Evolutionary conservation across 2,888 invertebrate genomes (phyloP).

Genomic region (Hypselothyrea guttata): DNA sequence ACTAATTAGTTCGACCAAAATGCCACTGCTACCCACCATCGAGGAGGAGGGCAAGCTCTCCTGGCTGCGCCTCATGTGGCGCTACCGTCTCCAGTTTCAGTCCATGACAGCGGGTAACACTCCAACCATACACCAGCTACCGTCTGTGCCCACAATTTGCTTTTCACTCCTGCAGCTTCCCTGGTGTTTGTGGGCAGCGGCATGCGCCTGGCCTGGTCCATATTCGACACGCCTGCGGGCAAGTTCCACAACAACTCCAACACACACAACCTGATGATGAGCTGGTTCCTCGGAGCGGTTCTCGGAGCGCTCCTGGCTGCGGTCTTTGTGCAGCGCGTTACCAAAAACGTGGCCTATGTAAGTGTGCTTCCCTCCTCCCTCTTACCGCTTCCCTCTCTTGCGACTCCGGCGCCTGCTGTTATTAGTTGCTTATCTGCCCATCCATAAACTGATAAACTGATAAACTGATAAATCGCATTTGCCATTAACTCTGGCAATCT

Average conservation of each 20-base stretch:
- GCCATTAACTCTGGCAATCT: conserved; percentile 34
- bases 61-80: conserved; percentile 69
- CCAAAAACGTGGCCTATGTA: conserved; percentile 78
- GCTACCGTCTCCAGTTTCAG: conserved; percentile 73
- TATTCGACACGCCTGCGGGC: conserved; percentile 72
- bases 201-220: conserved; percentile 75
- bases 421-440: conserved; percentile 3
- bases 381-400: no score
- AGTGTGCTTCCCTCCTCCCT: conserved; percentile 64
- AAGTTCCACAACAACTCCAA: conserved; percentile 51
- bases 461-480: conserved; percentile 43
- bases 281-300: conserved; percentile 78
- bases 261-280: conserved; percentile 71
- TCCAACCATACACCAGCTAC: not conserved
- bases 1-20: conserved; percentile 14
- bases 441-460: conserved; percentile 48
- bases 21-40: conserved; percentile 69
- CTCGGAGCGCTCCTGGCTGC: conserved; percentile 72
- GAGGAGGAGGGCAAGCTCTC: conserved; percentile 69
- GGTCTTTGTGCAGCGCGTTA: conserved; percentile 71
- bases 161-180: conserved; percentile 54
- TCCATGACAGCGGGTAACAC: conserved; percentile 71
- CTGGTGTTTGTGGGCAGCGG: conserved; percentile 74
- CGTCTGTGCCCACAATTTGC: not conserved
- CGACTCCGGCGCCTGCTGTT: no score